A percentile compares a stretch with the other conserved stretches of the same genome.
Conservation (phyloP, 2,797 vertebrate genomes). For the Huso huso region DNA sequence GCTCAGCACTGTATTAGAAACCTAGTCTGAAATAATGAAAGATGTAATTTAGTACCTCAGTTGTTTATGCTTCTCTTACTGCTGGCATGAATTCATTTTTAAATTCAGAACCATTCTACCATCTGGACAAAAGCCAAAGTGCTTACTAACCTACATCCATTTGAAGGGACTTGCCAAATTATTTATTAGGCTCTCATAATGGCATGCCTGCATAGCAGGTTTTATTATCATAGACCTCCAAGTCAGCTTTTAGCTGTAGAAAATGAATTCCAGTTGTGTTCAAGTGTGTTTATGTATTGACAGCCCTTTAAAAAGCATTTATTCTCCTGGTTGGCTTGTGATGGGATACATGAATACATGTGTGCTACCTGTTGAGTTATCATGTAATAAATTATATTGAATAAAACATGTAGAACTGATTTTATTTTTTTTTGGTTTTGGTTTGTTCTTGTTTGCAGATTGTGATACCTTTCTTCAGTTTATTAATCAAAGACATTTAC, state of each 20-base stretch:
- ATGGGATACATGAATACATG: no score
- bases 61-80: background rate
- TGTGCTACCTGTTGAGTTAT: no score
- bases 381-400: no score
- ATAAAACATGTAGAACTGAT: no score
- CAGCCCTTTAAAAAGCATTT: no score
- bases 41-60: background rate
- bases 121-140: slow-evolving; percentile 18
- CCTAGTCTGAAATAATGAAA: no score
- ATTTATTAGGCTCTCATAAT: slow-evolving; percentile 7
- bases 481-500: slow-evolving; percentile 91
- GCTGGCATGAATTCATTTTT: background rate
- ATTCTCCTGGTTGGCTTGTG: no score
- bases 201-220: slow-evolving; percentile 9
- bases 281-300: no score
- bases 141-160: slow-evolving; percentile 12
- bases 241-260: background rate
- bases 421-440: background rate
- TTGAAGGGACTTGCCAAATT: slow-evolving; percentile 17
- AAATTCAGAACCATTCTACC: background rate
- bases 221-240: background rate
- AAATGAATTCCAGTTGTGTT: no score
- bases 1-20: no score
- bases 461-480: slow-evolving; percentile 94
- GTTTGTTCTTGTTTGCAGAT: slow-evolving; percentile 61